Percentiles rank a stretch among this genome's conserved stretches.
These are phyloP conservation scores for Myotis pilosus DNA, from an alignment of 2,797 vertebrate genomes.

Conservation along the genomic window DNA sequence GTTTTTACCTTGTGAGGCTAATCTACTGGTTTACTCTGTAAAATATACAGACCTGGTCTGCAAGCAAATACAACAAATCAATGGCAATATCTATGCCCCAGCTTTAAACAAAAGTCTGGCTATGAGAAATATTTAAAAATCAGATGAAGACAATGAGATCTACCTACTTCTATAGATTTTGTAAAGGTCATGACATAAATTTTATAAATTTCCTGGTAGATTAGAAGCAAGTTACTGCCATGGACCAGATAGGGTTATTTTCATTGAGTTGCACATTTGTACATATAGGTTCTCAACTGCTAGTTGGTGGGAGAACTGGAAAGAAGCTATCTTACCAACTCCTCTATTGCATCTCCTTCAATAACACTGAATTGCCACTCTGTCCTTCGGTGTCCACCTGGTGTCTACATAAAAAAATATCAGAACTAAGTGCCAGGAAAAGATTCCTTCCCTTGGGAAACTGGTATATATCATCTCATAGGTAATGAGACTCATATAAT, in stretches of 20 bases:
- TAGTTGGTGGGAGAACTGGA: background rate
- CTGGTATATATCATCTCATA: background rate
- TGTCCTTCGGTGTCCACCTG: background rate
- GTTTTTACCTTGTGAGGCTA: background rate
- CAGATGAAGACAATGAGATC: background rate
- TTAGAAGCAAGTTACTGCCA: background rate
- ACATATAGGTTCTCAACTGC: background rate
- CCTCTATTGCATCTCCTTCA: background rate
- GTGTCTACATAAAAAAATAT: background rate
- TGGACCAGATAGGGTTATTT: background rate
- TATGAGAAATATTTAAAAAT: constrained; percentile 7
- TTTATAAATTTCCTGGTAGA: background rate
- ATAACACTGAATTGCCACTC: background rate
- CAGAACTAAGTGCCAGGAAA: background rate
- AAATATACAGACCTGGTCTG: background rate
- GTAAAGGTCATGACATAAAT: background rate
- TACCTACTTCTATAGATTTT: background rate
- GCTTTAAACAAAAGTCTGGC: background rate
- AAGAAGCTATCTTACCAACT: background rate
- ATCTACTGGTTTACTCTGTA: background rate
- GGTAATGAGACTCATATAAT: background rate
- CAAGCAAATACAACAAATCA: background rate
- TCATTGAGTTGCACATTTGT: background rate
- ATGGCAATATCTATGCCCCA: background rate
- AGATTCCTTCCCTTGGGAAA: background rate